Base-by-base conservation (phyloP, 2,888 invertebrate genomes). In the Minunthozetes semirufus region DNA sequence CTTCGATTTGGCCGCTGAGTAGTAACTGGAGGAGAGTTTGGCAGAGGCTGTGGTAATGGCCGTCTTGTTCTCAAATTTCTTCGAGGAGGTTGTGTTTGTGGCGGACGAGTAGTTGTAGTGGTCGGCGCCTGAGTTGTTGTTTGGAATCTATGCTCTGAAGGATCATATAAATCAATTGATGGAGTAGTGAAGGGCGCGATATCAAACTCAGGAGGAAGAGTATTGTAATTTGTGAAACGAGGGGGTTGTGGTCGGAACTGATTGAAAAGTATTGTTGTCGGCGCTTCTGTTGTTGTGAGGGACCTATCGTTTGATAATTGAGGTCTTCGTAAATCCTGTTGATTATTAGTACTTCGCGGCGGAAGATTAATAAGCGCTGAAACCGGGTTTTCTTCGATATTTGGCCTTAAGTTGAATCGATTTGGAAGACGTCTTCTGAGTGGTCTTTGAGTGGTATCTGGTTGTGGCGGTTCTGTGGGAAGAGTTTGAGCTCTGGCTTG, bases 81-180 rank as follows among this genome's bases (percentile, higher is more conserved):
- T 76, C 73, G 53, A 17, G 22, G 76, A n/a, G 25, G 76, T 73
- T 56, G 42, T 25, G 72, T 76, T 42, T 8, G 3, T 6, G 38
- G 63, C 22, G 8, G 38, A 42, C 68, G 68, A 4, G 68, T 1
- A 19, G 76, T 76, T 68, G 66, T 76, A 46, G 72, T 75, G 25
- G 33, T 70, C 42, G 75, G 61, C 33, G 63, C 59, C n/a, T n/a
- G 75, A 73, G 63, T 42, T 25, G 68, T 77, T 61, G 19, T 9
- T 19, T 33, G 33, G 33, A 33, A 33, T 33, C 33, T 33, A 13
- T 63, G 73, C 75, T 61, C 76, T 76, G 15, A n/a, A n/a, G n/a
- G 76, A 76, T 33, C 78, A 66, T 22, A 77, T 66, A 9, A 77
- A 75, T 13, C 73, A 73, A 4, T 75, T 61, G 48, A 77, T 68